These are phyloP conservation scores for Acrocephalus kingi DNA, from an alignment of 2,113 vertebrate genomes.

Conservation along the genomic window DNA sequence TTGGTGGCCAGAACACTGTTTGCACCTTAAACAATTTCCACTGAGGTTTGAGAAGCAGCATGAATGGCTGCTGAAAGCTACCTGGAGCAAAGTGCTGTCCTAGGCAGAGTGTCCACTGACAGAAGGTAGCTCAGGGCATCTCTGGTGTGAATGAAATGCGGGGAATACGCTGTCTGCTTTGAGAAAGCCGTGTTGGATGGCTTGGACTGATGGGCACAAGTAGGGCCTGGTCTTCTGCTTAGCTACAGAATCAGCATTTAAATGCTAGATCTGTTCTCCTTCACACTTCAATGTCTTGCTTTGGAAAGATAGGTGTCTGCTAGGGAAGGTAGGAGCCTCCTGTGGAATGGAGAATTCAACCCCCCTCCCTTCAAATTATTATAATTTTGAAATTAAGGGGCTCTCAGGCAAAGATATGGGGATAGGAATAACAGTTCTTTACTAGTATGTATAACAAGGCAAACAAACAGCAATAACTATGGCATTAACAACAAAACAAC, in stretches of 20 bases:
- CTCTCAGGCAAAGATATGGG: background rate
- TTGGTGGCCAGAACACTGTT: background rate
- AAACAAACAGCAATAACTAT: background rate
- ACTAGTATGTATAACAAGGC: background rate
- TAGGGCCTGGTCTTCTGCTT: background rate
- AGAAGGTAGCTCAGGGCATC: background rate
- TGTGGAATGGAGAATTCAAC: background rate
- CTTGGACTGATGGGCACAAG: background rate
- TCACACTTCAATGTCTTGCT: background rate
- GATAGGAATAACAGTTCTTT: background rate
- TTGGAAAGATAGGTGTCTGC: background rate
- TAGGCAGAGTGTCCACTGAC: background rate
- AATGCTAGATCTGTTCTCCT: background rate
- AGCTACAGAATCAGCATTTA: background rate
- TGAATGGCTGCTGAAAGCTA: background rate
- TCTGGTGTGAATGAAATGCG: background rate
- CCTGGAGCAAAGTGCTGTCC: background rate
- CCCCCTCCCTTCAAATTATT: background rate
- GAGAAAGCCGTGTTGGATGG: background rate
- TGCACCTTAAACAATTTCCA: background rate
- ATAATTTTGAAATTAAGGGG: background rate
- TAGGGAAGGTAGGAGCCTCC: background rate
- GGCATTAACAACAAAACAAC: background rate
- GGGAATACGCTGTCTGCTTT: background rate
- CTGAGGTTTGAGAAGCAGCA: background rate